Conservation (phyloP, 2,113 vertebrate species). For the Cyrtonyx montezumae region DNA sequence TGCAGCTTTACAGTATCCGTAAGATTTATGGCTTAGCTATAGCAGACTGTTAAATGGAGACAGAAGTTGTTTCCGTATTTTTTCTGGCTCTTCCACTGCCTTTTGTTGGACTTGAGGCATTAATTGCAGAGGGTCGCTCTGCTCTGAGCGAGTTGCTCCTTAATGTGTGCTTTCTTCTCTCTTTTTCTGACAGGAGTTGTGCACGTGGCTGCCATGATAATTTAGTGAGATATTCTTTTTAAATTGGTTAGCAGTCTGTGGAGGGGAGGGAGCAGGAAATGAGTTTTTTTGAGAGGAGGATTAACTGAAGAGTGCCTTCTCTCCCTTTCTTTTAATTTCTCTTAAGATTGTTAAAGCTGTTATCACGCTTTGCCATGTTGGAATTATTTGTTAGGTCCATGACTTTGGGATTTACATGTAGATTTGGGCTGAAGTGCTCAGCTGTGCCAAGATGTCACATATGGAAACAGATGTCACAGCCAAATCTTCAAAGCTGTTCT, state of each 20-base stretch:
- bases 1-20: neutral
- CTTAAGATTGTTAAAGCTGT: constrained; percentile 23
- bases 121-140: neutral
- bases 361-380: constrained; percentile 54
- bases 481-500: constrained; percentile 30
- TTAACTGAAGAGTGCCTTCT: constrained; percentile 40
- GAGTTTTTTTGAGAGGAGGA: neutral
- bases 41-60: neutral
- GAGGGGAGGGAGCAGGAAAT: constrained; percentile 1
- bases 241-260: neutral
- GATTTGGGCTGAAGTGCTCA: constrained; percentile 36
- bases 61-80: neutral
- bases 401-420: constrained; percentile 46
- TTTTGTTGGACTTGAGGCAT: neutral
- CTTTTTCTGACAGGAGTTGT: neutral
- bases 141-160: neutral
- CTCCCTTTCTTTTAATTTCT: constrained; percentile 44
- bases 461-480: neutral
- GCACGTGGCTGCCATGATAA: neutral
- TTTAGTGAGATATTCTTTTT: neutral
- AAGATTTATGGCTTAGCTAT: neutral
- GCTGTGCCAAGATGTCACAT: constrained; percentile 20
- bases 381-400: constrained; percentile 54
- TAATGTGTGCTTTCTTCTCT: neutral
- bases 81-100: neutral